Evolutionary conservation across 2,888 invertebrate genomes (phyloP), one percentile per base, ranked within the genome.

Genomic region (Plagodis pulveraria): DNA sequence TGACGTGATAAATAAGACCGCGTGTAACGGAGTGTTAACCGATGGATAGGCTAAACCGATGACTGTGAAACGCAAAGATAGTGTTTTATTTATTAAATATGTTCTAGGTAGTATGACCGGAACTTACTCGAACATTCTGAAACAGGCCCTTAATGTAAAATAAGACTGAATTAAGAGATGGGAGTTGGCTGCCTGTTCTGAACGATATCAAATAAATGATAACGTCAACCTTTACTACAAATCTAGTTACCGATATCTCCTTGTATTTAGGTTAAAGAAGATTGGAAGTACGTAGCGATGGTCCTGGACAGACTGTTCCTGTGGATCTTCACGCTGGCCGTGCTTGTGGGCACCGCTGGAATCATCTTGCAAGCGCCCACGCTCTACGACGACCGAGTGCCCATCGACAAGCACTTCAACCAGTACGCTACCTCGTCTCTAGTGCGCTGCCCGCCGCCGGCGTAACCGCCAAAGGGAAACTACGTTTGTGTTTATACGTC

Each of bases 201-300:
- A 22, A 22, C 22, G 22, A 22, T 22, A 22, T 22, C 22, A 22
- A 22, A 22, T 22, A 22, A 4, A 2, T 22, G 4, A 22, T 22
- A 22, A 1, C 22, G 22, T 22, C 22, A 22, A 22, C 22, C 22
- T 22, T 12, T 6, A 43, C 11, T 38, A 43, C 42, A 11, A 42
- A 42, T 5, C 0, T 43, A 7, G 38, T 22, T 22, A 22, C 22
- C 22, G 22, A 22, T 22, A 22, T 4, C 22, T 22, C 22, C 22
- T 22, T 22, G 22, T 22, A 22, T 22, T 22, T 76, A 97, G 97
- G 97, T 98, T 70, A 97, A 97, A 91, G 98, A 99, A 93, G 99
- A 99, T 94, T 99, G 99, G 99, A 99, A 99, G 88, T 99, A 98
- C 91, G 98, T 99, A 71, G 99, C 99, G 66, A 98, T 99, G 98